Evolutionary conservation across 2,797 vertebrate genomes (phyloP), one percentile per base, ranked within the genome.

Genomic region (Platalea minor): DNA sequence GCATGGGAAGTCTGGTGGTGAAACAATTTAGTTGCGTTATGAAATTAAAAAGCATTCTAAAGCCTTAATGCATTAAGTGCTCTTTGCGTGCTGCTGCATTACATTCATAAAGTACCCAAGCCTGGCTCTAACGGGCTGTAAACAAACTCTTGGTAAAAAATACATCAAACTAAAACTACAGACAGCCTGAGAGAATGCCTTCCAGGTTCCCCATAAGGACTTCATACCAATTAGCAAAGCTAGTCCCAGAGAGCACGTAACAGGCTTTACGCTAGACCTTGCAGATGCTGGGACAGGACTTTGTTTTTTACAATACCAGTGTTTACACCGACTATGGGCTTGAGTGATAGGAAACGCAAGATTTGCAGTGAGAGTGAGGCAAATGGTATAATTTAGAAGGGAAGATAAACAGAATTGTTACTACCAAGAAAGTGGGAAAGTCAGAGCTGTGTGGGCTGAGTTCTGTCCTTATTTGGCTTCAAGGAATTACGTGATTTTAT

Each of bases 381-480:
- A 83, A 92, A 54, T 0, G 17, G n/a, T 83, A 81, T 72, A 0
- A 0, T 83, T 95, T 54, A n/a, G 87, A 79, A 61, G 11, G 24
- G 59, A 79, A 88, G 51, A 73, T 48, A 87, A 95, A 84, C 76
- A 85, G 51, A 72, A 89, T 83, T 29, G 31, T 72, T 94, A 35
- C 75, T 92, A 86, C 57, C 82, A 85, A 86, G 87, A 86, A 89
- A 84, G 76, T 50, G 73, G 85, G 69, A 94, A 94, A 93, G 63
- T 91, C 73, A 69, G 89, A 79, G 54, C 79, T 88, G 63, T 1
- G 82, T 93, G 89, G 96, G 92, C 73, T 64, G 73, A 92, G 37
- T 89, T 91, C 83, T 93, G 94, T 94, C 94, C 96, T 96, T 94
- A 88, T 72, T 95, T 97, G 93, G 95, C 96, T 95, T 96, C 19